These are phyloP conservation scores for Adineta ricciae DNA, from an alignment of 2,888 invertebrate genomes.

Conservation along the genomic window DNA sequence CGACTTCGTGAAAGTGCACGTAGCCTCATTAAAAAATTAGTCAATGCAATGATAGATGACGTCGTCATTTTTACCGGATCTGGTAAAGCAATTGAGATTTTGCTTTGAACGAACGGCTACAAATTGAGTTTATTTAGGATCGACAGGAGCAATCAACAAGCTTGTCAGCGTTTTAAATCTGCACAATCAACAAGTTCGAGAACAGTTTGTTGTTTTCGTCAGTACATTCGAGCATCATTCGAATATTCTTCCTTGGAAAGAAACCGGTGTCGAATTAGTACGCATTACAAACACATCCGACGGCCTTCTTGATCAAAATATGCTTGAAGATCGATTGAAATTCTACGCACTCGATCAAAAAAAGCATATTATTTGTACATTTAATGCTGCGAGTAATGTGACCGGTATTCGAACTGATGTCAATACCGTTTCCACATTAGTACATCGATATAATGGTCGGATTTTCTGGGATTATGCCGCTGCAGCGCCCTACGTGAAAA, in stretches of 20 bases:
- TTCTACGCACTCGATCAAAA: constrained; percentile 21
- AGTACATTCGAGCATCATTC: constrained; percentile 42
- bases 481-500: constrained; percentile 36
- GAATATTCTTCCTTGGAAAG: constrained; percentile 41
- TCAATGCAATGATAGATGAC: constrained; percentile 38
- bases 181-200: neutral
- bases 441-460: constrained; percentile 38
- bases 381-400: constrained; percentile 39
- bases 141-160: constrained; percentile 24
- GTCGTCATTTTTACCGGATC: constrained; percentile 40
- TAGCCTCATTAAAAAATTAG: constrained; percentile 37
- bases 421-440: constrained; percentile 36
- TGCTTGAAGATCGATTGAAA: constrained; percentile 36
- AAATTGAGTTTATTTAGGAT: neutral
- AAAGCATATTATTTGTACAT: constrained; percentile 29
- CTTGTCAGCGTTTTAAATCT: neutral
- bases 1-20: constrained; percentile 37
- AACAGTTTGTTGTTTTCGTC: constrained; percentile 35
- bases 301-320: constrained; percentile 37
- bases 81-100: constrained; percentile 34
- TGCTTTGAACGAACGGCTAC: rapidly evolving
- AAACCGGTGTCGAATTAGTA: constrained; percentile 37
- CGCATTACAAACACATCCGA: neutral
- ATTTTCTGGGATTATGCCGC: constrained; percentile 40
- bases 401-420: constrained; percentile 40